Base-by-base conservation (phyloP, 2,113 vertebrate genomes). In the Callopanchax toddi region DNA sequence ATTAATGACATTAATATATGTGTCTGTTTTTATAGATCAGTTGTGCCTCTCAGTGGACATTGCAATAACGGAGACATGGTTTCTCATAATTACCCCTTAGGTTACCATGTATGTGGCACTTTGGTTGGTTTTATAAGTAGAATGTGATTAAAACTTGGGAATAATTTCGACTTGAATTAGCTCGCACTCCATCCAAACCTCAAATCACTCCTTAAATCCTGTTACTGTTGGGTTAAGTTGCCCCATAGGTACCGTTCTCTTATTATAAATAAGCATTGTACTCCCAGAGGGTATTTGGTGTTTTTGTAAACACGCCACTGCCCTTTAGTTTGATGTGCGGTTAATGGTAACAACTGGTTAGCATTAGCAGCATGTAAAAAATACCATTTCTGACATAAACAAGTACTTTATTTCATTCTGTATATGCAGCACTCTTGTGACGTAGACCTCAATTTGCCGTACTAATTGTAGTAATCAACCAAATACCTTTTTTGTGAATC, bases 301-400 rank as follows among this genome's bases (percentile, higher is more conserved):
- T 85, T 74, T 76, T 61, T 79, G 79, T 83, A 70, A 89, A 89
- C 77, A 76, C 64, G 55, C 74, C 68, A 48, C 76, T 78, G 69
- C 53, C 64, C 29, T 4, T 71, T 42, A 48, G 45, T 46, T 22
- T 32, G 45, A 43, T 85, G 86, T 81, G 61, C 66, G 81, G 50
- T 78, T 69, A 46, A 67, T 12, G 44, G 52, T 74, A 68, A 57
- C 54, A 71, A 1, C 54, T 13, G 40, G 71, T 78, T 61, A 61
- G 79, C 70, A 60, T 62, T 50, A 63, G 72, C 71, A 76, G 81
- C 81, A 86, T 79, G 87, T 78, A 58, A 21, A 81, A 50, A n/a
- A 64, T 74, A 77, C 51, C 66, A 67, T 55, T 69, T 54, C 67
- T 69, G 60, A 66, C 51, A 60, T 67, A 40, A 62, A 55, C 48